Evolutionary conservation across 2,888 invertebrate genomes (phyloP), one percentile per base, ranked within the genome.

Genomic region (Drosophila emarginata): DNA sequence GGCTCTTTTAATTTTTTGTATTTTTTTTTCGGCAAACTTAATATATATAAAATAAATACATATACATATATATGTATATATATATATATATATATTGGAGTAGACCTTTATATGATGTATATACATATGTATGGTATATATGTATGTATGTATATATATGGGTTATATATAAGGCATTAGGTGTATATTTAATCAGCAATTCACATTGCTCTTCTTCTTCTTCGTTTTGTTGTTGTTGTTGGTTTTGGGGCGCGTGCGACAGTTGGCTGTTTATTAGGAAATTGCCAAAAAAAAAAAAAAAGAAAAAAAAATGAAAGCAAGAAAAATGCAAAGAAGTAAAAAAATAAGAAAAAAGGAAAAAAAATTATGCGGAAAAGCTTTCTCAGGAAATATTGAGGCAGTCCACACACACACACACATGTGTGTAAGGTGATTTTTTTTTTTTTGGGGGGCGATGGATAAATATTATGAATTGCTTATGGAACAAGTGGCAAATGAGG

Each of bases 181-280:
- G 84, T 80, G 78, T 77, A 69, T 78, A 76, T 77, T 86, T 82
- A 83, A 86, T 82, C 82, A 80, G 84, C 78, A 77, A 80, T 76
- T 78, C 73, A 21, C 65, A 53, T 26, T 64, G 52, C 45, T 64
- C 36, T 62, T 68, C 53, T 58, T 71, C 61, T 54, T 72, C 61
- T 61, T 32, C 9, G 7, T 71, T 61, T 52, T 72, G 63, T 61
- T 66, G 21, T 64, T 78, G 59, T 53, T 69, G 71, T 23, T 67
- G 61, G 39, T 74, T 45, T 32, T 45, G 37, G n/a, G 68, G 72
- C 83, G 77, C 83, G 64, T 74, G 86, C 80, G 86, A 86, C 83
- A 86, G 67, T 86, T 78, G 71, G 76, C 74, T 76, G 66, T 72
- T 76, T 66, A 67, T 71, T 66, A 59, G 58, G 66, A 72, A 72